Percentiles rank a stretch among this genome's conserved stretches.
Conservation (phyloP, 1,140 invertebrate genomes). For the Trachelipus rathkii region DNA sequence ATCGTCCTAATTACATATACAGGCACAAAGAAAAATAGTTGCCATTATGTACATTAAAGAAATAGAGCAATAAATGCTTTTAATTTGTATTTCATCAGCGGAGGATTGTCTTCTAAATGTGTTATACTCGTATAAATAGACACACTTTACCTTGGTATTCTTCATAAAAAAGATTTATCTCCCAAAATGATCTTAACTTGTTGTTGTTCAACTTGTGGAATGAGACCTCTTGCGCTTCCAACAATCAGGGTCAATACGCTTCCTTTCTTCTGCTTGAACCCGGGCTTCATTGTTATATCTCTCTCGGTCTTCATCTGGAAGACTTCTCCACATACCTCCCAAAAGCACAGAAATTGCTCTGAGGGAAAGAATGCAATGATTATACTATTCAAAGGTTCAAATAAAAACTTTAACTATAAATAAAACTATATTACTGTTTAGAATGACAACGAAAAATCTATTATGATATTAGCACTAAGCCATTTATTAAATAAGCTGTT, state of each 20-base stretch:
- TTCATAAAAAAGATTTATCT: too few relatives aligned
- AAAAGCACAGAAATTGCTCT: slow-evolving; percentile 59
- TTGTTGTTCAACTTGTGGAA: slow-evolving; percentile 47
- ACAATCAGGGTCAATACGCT: slow-evolving; percentile 57
- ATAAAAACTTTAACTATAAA: neutral
- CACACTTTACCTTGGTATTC: too few relatives aligned
- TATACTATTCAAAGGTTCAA: neutral
- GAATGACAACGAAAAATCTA: neutral
- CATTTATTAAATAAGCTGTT: too few relatives aligned
- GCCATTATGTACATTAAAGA: too few relatives aligned
- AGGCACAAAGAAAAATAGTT: too few relatives aligned
- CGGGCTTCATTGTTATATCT: slow-evolving; percentile 53
- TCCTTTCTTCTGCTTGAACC: slow-evolving; percentile 56
- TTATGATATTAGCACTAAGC: too few relatives aligned
- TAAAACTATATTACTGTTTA: neutral
- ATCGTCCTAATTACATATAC: too few relatives aligned
- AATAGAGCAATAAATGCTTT: too few relatives aligned
- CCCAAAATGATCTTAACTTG: too few relatives aligned
- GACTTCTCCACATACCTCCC: slow-evolving; percentile 56
- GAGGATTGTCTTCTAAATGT: too few relatives aligned
- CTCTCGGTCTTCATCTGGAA: slow-evolving; percentile 52
- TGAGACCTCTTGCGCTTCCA: slow-evolving; percentile 58
- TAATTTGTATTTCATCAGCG: too few relatives aligned
- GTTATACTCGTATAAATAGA: too few relatives aligned
- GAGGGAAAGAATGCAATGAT: slow-evolving; percentile 34